Evolutionary conservation across 1,140 invertebrate genomes (phyloP).

Genomic region (Trinorchestia longiramus): DNA sequence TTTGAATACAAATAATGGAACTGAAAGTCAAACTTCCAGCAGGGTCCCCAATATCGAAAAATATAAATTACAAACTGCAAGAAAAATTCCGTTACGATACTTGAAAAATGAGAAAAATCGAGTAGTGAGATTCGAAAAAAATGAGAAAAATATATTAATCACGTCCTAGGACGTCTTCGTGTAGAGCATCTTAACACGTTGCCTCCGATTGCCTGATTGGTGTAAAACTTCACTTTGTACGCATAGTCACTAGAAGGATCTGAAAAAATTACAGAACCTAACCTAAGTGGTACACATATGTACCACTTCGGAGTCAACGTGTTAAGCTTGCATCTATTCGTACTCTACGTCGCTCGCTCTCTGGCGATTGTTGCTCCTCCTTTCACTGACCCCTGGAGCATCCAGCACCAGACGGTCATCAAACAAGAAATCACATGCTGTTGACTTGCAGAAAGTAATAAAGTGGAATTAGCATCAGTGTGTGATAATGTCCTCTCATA

Average conservation of each 20-base stretch:
- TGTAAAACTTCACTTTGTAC: too few relatives aligned
- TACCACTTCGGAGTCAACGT: too few relatives aligned
- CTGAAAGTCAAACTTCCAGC: not conserved
- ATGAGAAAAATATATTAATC: not conserved
- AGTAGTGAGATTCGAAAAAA: too few relatives aligned
- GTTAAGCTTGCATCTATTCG: too few relatives aligned
- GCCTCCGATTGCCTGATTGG: too few relatives aligned
- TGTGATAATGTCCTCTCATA: not conserved
- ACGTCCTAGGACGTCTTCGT: not conserved
- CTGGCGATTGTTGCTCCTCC: not conserved
- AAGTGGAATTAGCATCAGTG: not conserved
- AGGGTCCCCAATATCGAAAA: not conserved
- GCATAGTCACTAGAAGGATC: too few relatives aligned
- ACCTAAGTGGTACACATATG: too few relatives aligned
- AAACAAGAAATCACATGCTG: not conserved
- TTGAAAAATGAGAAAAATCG: too few relatives aligned
- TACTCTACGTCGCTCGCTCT: too few relatives aligned
- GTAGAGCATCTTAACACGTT: not conserved
- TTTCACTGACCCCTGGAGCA: not conserved
- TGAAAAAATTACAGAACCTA: too few relatives aligned
- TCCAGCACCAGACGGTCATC: too few relatives aligned
- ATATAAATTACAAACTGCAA: not conserved
- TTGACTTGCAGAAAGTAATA: not conserved
- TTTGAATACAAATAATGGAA: not conserved
- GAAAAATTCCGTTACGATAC: too few relatives aligned